phyloP scores from a whole-genome alignment of 2,888 invertebrate genomes.

The Apamea crenata region DNA sequence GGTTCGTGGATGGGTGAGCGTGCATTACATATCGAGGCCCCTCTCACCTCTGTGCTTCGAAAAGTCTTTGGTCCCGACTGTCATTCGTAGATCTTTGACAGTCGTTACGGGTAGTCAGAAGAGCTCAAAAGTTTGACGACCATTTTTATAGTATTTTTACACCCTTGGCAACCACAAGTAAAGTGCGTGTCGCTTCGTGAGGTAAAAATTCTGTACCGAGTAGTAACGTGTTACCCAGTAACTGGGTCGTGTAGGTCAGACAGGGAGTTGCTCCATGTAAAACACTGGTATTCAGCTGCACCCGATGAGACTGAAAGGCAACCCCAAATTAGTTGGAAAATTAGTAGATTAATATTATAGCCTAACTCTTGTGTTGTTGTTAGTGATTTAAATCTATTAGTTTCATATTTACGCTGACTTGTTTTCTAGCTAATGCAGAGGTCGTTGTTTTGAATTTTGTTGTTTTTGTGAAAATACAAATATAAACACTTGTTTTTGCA shows the following conservation, averaged over 20 bases:
- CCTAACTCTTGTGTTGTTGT: background rate
- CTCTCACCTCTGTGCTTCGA: background rate
- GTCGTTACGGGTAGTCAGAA: background rate
- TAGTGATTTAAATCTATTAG: background rate
- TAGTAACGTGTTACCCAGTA: background rate
- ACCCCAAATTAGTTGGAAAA: background rate
- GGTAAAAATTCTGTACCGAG: background rate
- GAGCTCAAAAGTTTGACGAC: background rate
- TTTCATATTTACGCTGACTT: background rate
- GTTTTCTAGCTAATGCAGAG: slow-evolving; percentile 11
- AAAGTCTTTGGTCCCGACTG: background rate
- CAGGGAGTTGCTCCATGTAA: background rate
- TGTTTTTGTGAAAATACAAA: background rate
- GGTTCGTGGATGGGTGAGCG: background rate
- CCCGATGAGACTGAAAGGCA: background rate
- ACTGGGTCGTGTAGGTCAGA: background rate
- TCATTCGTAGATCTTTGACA: background rate
- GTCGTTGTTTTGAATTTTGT: background rate
- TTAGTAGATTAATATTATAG: too few species aligned
- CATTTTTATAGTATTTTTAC: background rate
- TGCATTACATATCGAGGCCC: background rate
- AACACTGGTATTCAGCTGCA: background rate
- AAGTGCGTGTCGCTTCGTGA: background rate
- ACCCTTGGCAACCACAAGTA: too few species aligned
- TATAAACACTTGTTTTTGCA: background rate